Conservation (phyloP, 2,888 invertebrate species). For the Furcula furcula region DNA sequence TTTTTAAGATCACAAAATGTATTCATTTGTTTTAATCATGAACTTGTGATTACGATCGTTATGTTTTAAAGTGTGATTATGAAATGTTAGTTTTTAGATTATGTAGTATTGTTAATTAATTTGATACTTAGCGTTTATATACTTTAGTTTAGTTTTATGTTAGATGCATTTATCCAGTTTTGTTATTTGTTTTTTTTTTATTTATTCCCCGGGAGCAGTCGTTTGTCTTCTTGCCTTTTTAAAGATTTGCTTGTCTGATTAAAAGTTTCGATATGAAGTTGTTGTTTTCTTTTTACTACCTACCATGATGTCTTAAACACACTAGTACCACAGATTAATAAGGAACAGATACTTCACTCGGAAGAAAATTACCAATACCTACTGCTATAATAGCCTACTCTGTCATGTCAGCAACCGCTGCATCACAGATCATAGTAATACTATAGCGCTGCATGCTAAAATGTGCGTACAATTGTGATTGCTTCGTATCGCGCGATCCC, state of each 20-base stretch:
- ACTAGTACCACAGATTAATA: too few species aligned
- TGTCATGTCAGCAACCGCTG: too few species aligned
- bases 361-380: too few species aligned
- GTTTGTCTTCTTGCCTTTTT: constrained; percentile 58
- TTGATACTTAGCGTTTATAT: constrained; percentile 29
- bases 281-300: constrained; percentile 21
- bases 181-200: constrained; percentile 46
- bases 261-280: constrained; percentile 39
- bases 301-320: constrained; percentile 4
- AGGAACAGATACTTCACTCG: too few species aligned
- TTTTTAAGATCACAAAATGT: constrained; percentile 36
- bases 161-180: constrained; percentile 37
- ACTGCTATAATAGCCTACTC: too few species aligned
- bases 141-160: constrained; percentile 29
- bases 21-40: constrained; percentile 73
- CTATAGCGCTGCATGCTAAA: too few species aligned
- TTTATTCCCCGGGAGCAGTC: constrained; percentile 41
- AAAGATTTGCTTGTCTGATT: constrained; percentile 67
- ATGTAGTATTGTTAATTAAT: constrained; percentile 43
- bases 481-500: too few species aligned
- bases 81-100: constrained; percentile 57
- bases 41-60: constrained; percentile 69
- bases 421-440: too few species aligned
- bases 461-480: too few species aligned
- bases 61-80: constrained; percentile 72